Evolutionary conservation across 2,888 invertebrate species (phyloP).

Genomic region (Morpho deidamia): DNA sequence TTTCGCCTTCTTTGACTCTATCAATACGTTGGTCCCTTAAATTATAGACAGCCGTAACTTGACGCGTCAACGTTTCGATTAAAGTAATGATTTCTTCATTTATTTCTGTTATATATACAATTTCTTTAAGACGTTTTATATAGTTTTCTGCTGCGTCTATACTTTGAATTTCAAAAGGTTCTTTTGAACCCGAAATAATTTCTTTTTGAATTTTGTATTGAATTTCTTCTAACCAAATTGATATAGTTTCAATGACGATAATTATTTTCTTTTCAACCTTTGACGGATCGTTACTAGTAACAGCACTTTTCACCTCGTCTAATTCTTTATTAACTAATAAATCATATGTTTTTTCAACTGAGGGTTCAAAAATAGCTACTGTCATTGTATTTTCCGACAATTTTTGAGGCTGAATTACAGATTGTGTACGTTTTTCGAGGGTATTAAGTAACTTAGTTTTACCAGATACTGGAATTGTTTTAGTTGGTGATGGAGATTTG

Average conservation of each 20-base stretch:
- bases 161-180: slow-evolving; percentile 46
- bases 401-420: slow-evolving; percentile 42
- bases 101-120: slow-evolving; percentile 82
- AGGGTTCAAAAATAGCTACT: slow-evolving; percentile 56
- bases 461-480: slow-evolving; percentile 49
- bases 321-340: slow-evolving; percentile 80
- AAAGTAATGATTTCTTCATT: slow-evolving; percentile 82
- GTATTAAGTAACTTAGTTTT: slow-evolving; percentile 54
- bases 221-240: slow-evolving; percentile 90
- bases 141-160: slow-evolving; percentile 71
- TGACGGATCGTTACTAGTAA: slow-evolving; percentile 75
- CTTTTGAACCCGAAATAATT: slow-evolving; percentile 40
- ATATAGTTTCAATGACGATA: slow-evolving; percentile 87
- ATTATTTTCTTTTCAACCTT: slow-evolving; percentile 84
- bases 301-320: slow-evolving; percentile 76
- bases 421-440: slow-evolving; percentile 60
- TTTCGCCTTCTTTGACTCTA: slow-evolving; percentile 76
- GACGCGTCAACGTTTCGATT: slow-evolving; percentile 79
- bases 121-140: slow-evolving; percentile 78
- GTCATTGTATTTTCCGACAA: slow-evolving; percentile 48
- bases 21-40: slow-evolving; percentile 69
- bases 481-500: slow-evolving; percentile 68
- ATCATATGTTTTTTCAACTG: slow-evolving; percentile 63
- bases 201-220: slow-evolving; percentile 84
- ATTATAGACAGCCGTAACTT: slow-evolving; percentile 84